Evolutionary conservation across 2,888 invertebrate species (phyloP).

Genomic region (Lithophane ornitopus): DNA sequence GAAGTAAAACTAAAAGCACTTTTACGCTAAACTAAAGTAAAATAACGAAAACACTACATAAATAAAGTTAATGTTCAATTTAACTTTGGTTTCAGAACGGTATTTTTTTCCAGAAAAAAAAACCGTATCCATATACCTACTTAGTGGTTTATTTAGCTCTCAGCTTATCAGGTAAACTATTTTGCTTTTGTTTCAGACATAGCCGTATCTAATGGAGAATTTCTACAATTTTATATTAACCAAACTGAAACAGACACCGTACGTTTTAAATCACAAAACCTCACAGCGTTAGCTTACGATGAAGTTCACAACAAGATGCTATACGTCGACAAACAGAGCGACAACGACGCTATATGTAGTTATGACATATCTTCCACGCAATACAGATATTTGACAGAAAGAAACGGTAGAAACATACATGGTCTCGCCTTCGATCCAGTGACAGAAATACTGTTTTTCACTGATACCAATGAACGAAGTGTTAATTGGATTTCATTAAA

Average conservation of each 20-base stretch:
- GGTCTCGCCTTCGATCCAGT: constrained; percentile 94
- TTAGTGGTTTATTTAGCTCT: neutral
- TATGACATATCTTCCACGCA: constrained; percentile 81
- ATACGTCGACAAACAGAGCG: constrained; percentile 92
- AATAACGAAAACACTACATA: no score
- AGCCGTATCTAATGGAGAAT: constrained; percentile 92
- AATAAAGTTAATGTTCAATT: no score
- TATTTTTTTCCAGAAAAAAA: no score
- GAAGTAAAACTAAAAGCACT: no score
- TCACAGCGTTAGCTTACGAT: constrained; percentile 93
- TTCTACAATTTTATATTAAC: constrained; percentile 91
- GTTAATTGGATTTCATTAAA: constrained; percentile 89
- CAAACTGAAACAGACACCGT: constrained; percentile 72
- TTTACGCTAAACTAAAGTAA: no score
- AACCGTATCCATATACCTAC: no score
- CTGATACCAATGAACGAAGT: constrained; percentile 92
- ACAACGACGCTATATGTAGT: constrained; percentile 93
- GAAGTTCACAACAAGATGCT: constrained; percentile 91
- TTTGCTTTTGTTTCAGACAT: constrained; percentile 91
- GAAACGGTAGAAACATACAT: constrained; percentile 88
- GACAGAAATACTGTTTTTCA: constrained; percentile 94
- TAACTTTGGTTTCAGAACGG: no score
- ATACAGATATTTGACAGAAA: constrained; percentile 85
- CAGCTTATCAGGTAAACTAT: neutral
- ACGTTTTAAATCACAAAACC: constrained; percentile 42